Percentiles rank a stretch among this genome's conserved stretches.
phyloP scores from a whole-genome alignment of 2,113 vertebrate genomes.

The Oreotrochilus melanogaster region DNA sequence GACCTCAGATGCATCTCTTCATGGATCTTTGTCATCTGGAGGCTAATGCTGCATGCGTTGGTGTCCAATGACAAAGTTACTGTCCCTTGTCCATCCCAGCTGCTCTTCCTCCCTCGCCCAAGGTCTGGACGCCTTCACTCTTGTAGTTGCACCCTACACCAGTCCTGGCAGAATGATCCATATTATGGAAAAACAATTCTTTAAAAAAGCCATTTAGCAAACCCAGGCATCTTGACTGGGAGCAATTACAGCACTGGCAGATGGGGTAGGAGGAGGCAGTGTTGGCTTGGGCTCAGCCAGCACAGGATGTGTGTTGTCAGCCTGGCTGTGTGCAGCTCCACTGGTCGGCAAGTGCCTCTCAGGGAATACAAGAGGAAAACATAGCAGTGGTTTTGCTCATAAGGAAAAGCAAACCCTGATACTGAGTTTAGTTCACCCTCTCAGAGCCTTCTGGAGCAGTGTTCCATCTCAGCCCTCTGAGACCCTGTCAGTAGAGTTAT shows the following conservation, averaged over 20 bases:
- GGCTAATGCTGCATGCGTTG: not conserved
- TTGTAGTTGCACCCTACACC: not conserved
- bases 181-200: not conserved
- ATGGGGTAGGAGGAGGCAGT: not conserved
- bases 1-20: not conserved
- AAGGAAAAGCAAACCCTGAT: not conserved
- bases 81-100: not conserved
- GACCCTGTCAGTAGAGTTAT: not conserved
- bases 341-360: not conserved
- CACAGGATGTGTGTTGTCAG: accelerated
- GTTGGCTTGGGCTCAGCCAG: not conserved
- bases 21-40: not conserved
- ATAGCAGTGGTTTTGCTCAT: not conserved
- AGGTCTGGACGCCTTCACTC: not conserved
- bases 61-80: not conserved
- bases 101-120: accelerated
- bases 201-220: not conserved
- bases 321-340: not conserved
- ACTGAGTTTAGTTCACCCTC: not conserved
- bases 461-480: not conserved
- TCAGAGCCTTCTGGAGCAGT: not conserved
- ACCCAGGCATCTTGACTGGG: not conserved
- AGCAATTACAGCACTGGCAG: not conserved
- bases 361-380: not conserved
- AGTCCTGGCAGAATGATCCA: not conserved